Percentiles rank a stretch among this genome's conserved stretches.
Evolutionary conservation across 2,113 vertebrate genomes (phyloP).

Genomic region (Aplodontia rufa): DNA sequence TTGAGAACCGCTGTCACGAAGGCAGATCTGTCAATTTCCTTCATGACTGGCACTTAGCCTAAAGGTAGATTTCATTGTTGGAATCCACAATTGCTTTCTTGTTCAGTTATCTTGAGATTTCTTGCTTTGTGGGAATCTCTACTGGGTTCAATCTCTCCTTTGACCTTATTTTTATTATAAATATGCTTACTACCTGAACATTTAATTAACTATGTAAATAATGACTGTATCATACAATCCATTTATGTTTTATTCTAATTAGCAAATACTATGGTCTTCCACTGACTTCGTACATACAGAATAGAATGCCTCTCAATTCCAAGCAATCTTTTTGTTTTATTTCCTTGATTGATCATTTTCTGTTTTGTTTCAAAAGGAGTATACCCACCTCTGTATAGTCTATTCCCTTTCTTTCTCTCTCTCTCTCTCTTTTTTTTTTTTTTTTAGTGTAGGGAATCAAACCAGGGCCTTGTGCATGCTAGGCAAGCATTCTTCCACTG

Average conservation of each 20-base stretch:
- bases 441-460: no score
- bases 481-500: no score
- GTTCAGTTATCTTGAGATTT: neutral
- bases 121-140: neutral
- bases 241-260: conserved; percentile 1
- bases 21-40: neutral
- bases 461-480: no score
- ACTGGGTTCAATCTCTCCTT: neutral
- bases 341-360: neutral
- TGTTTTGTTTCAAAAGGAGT: neutral
- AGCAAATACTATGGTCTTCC: neutral
- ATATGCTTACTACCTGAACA: neutral
- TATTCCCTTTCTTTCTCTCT: no score
- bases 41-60: neutral
- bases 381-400: no score
- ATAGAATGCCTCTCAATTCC: neutral
- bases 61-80: neutral
- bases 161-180: neutral
- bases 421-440: no score
- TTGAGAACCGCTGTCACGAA: neutral
- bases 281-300: neutral
- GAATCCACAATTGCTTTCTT: neutral
- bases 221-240: neutral
- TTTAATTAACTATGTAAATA: conserved; percentile 11
- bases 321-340: neutral